Evolutionary conservation across 2,888 invertebrate species (phyloP).

Genomic region (Hermaeophaga mercurialis): DNA sequence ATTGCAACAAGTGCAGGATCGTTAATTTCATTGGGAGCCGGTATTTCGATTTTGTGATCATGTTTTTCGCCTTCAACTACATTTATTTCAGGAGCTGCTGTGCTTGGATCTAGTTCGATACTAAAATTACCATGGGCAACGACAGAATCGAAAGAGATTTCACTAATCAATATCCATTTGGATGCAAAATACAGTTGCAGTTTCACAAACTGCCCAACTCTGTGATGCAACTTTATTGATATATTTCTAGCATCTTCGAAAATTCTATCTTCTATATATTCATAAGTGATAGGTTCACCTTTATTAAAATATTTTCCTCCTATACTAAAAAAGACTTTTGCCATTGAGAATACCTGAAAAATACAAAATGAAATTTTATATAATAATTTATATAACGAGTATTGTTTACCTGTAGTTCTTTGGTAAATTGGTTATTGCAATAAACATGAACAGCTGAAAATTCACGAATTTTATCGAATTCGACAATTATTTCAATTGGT

Average conservation of each 20-base stretch:
- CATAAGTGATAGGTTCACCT: constrained; percentile 76
- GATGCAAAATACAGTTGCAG: constrained; percentile 79
- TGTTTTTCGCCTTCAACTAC: constrained; percentile 57
- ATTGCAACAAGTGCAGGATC: constrained; percentile 78
- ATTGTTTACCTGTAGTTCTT: constrained; percentile 75
- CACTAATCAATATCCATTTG: constrained; percentile 89
- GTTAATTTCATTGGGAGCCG: constrained; percentile 71
- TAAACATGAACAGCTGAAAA: constrained; percentile 82
- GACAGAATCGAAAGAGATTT: constrained; percentile 84
- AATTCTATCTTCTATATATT: constrained; percentile 75
- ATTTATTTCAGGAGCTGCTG: constrained; percentile 57
- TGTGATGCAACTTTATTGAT: constrained; percentile 78
- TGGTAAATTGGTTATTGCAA: constrained; percentile 84
- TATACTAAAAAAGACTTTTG: constrained; percentile 78
- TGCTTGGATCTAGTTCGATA: constrained; percentile 66
- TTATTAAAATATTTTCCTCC: constrained; percentile 76
- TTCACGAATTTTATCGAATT: constrained; percentile 86
- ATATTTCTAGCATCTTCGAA: constrained; percentile 84
- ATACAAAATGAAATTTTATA: not conserved
- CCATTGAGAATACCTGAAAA: constrained; percentile 71
- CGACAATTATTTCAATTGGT: constrained; percentile 74
- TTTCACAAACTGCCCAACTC: constrained; percentile 81
- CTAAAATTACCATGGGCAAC: constrained; percentile 77
- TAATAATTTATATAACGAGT: too few relatives aligned
- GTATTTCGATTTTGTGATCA: constrained; percentile 61